These are phyloP conservation scores for Hyaena hyaena DNA, from an alignment of 2,113 vertebrate species.

Conservation along the genomic window DNA sequence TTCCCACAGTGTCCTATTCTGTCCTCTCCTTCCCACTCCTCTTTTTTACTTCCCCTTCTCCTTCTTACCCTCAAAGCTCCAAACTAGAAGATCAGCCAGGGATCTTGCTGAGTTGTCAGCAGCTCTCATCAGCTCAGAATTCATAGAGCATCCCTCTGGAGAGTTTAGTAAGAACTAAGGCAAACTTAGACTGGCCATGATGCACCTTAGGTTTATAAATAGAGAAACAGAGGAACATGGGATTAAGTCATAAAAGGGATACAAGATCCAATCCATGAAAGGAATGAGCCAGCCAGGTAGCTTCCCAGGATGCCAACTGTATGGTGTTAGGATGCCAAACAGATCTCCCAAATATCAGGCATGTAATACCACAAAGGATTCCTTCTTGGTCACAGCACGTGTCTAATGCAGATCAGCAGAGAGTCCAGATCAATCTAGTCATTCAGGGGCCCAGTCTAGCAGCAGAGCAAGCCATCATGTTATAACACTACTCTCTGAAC, in stretches of 20 bases:
- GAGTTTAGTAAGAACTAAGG: not conserved
- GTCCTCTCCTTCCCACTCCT: not conserved
- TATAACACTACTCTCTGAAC: not conserved
- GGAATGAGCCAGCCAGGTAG: not conserved
- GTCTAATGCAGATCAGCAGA: not conserved
- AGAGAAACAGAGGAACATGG: not conserved
- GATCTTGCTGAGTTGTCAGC: no score
- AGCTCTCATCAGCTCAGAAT: not conserved
- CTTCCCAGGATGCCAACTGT: not conserved
- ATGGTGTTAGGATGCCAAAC: not conserved
- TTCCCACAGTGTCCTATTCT: not conserved
- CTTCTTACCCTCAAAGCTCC: not conserved
- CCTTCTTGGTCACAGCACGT: not conserved
- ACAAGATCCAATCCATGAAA: slow-evolving; percentile 16
- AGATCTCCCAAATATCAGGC: not conserved
- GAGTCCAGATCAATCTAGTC: not conserved
- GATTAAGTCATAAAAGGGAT: not conserved
- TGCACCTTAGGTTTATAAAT: not conserved
- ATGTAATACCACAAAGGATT: not conserved
- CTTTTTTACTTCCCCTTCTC: not conserved
- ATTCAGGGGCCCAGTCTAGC: not conserved
- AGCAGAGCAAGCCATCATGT: not conserved
- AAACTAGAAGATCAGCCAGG: not conserved
- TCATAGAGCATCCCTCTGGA: not conserved
- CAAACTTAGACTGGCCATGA: not conserved